Conservation (phyloP, 2,888 invertebrate species). For the Pseudococcus longispinus region DNA sequence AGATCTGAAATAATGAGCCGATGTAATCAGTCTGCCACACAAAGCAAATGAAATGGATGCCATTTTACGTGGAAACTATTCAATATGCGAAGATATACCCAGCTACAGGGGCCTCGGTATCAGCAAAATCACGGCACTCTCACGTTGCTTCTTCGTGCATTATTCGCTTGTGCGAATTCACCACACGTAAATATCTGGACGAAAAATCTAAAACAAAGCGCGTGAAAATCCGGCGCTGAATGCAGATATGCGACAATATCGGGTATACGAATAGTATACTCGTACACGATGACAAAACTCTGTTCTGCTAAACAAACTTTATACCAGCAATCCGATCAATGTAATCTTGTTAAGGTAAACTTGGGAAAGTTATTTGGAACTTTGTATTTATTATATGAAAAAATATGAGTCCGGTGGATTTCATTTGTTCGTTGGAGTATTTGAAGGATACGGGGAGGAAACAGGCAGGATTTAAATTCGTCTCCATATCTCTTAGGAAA, state of each 20-base stretch:
- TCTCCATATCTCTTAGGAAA: constrained; percentile 22
- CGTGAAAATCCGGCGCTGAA: neutral
- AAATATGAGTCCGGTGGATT: constrained; percentile 1
- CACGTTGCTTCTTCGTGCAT: neutral
- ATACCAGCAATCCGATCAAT: neutral
- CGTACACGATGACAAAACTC: neutral
- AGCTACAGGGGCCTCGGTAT: too few species aligned
- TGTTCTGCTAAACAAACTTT: neutral
- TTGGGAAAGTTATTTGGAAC: constrained; percentile 10
- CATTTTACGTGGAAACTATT: too few species aligned
- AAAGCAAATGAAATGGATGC: too few species aligned
- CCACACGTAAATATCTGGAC: neutral
- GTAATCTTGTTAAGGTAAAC: constrained; percentile 24
- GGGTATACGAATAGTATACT: too few species aligned
- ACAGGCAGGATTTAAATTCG: neutral
- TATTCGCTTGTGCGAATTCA: neutral
- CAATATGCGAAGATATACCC: too few species aligned
- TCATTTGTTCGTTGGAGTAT: neutral
- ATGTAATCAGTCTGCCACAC: too few species aligned
- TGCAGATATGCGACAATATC: neutral
- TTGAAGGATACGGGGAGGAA: neutral
- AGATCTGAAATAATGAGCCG: too few species aligned
- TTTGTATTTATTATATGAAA: constrained; percentile 28
- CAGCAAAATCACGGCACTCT: neutral
- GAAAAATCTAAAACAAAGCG: neutral